Evolutionary conservation across 2,113 vertebrate species (phyloP).

Genomic region (Hypomesus transpacificus): DNA sequence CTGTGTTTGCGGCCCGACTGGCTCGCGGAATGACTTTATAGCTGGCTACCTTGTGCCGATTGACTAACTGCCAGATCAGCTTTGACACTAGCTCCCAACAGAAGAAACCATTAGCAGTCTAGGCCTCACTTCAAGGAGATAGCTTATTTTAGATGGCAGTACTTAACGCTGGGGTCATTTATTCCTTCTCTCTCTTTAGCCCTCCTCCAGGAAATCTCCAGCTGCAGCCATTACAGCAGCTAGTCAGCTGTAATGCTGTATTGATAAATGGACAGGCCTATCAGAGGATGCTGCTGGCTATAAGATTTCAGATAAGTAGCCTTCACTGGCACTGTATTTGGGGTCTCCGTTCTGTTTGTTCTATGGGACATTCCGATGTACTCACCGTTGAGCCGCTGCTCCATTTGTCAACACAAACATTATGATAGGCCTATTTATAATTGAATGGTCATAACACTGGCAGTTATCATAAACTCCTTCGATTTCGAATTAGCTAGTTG

Average conservation of each 20-base stretch:
- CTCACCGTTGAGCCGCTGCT: no score
- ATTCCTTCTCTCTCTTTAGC: conserved; percentile 36
- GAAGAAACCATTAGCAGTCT: conserved; percentile 64
- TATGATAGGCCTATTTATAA: no score
- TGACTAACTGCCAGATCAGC: conserved; percentile 17
- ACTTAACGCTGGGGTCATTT: conserved; percentile 45
- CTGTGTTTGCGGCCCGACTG: no score
- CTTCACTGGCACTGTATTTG: no score
- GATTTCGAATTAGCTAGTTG: no score
- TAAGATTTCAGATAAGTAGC: background rate
- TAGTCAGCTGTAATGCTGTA: conserved; percentile 67
- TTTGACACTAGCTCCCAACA: conserved; percentile 21
- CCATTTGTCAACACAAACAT: no score
- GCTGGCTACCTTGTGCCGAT: no score
- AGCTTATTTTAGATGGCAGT: conserved; percentile 58
- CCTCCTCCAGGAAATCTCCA: conserved; percentile 5
- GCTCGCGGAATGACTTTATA: conserved; percentile 10
- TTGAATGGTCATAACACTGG: no score
- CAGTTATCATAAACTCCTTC: no score
- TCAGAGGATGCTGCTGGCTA: conserved; percentile 31
- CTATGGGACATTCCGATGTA: no score
- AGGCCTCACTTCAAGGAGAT: conserved; percentile 66
- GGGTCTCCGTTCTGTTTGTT: no score
- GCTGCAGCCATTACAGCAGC: conserved; percentile 25
- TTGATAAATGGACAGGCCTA: conserved; percentile 58